Evolutionary conservation across 2,888 invertebrate genomes (phyloP), one percentile per base, ranked within the genome.

Genomic region (Siphonodentalium dalli): DNA sequence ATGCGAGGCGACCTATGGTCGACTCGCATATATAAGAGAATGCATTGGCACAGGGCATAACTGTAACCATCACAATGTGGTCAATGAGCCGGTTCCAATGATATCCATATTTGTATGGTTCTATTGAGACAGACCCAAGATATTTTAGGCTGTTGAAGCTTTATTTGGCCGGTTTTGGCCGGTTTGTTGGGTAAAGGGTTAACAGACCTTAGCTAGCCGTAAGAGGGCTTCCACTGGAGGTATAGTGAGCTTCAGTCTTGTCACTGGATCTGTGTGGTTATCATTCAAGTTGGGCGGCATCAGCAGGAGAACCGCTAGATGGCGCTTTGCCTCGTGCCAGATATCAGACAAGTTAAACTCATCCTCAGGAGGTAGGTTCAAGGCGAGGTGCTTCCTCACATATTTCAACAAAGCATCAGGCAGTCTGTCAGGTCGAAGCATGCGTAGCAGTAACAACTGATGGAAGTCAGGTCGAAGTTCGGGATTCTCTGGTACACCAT

Each of bases 371-470:
- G 72, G 69, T 31, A 70, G 58, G 50, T 70, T 68, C 13, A 71
- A 54, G 15, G 65, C 64, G 7, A 78, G 69, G 52, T 74, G 69
- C 27, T 68, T 64, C 50, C 69, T 68, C 35, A 78, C 72, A 58
- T 79, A 79, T 29, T 59, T 61, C 5, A 68, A 49, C 43, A 79
- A 65, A 15, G 79, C 77, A 15, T 61, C 53, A 6, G 72, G 77
- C n/a, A 80, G 65, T 31, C 80, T 69, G 59, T 80, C 80, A 8
- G 77, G 78, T n/a, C 80, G 63, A 28, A 80, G 61, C 69, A 80
- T 75, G 15, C 80, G 67, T 15, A 80, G 58, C n/a, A 80, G 51
- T n/a, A 80, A 58, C 3, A 80, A 63, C 35, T 75, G 72, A 61
- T 79, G 79, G 66, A 79, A 77, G 50, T 77, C 77, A n/a, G 66